These are phyloP conservation scores for Solen grandis DNA, from an alignment of 1,140 invertebrate genomes.

Conservation along the genomic window DNA sequence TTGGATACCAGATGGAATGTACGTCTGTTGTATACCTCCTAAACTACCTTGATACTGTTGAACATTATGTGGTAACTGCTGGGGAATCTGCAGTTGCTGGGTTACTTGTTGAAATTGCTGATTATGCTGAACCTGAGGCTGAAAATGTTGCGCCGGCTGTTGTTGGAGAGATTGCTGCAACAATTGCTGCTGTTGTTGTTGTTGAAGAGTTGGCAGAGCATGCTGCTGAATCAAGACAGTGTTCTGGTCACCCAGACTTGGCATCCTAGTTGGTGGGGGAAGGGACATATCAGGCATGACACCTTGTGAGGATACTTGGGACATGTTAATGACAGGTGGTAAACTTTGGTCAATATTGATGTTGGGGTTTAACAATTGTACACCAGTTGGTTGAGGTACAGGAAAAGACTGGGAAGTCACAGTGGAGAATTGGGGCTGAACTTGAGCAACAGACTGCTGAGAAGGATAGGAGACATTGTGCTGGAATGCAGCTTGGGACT, in stretches of 20 bases:
- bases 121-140: constrained; percentile 29
- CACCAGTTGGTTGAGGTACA: background rate
- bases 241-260: background rate
- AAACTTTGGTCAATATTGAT: constrained; percentile 33
- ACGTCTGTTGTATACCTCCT: no score
- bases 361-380: background rate
- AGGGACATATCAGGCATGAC: constrained; percentile 34
- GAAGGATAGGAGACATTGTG: no score
- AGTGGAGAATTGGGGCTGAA: no score
- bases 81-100: background rate
- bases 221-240: background rate
- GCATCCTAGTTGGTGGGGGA: constrained; percentile 19
- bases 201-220: background rate
- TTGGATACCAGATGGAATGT: no score
- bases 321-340: constrained; percentile 20
- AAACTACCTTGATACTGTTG: background rate
- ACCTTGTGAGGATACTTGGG: background rate
- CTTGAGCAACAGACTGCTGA: no score
- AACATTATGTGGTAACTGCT: background rate
- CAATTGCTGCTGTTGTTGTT: constrained; percentile 1
- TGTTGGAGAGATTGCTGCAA: background rate
- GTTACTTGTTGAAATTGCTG: constrained; percentile 23
- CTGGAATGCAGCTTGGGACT: no score
- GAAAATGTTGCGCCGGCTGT: background rate
- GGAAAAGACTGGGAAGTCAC: constrained; percentile 2